Percentiles rank a stretch among this genome's conserved stretches.
phyloP scores from a whole-genome alignment of 2,113 vertebrate species.

The Oostethus manadensis region DNA sequence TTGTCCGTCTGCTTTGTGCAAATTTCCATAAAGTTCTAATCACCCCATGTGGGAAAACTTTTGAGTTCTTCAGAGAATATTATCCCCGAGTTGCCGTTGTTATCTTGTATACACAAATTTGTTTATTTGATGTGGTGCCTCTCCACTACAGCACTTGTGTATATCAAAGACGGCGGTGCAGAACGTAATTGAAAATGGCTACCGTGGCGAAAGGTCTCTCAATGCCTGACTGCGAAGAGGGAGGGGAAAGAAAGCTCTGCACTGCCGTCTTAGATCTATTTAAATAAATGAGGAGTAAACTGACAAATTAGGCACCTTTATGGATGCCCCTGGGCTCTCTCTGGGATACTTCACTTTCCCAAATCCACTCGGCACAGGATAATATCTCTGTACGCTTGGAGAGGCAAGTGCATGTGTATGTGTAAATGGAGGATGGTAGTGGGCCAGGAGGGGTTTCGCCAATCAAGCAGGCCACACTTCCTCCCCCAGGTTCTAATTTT shows the following conservation, averaged over 20 bases:
- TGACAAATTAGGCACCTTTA: constrained; percentile 77
- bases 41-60: constrained; percentile 45
- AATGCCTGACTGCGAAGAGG: constrained; percentile 55
- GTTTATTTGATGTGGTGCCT: constrained; percentile 68
- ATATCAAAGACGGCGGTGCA: constrained; percentile 66
- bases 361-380: constrained; percentile 68
- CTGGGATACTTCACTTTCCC: constrained; percentile 59
- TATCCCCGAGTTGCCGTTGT: constrained; percentile 62
- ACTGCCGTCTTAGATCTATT: constrained; percentile 69
- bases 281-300: constrained; percentile 80
- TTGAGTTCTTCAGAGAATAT: constrained; percentile 57
- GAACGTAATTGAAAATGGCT: constrained; percentile 69
- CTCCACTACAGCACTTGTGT: constrained; percentile 54
- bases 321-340: constrained; percentile 66
- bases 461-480: constrained; percentile 73
- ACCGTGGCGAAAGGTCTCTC: constrained; percentile 70
- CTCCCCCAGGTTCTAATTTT: constrained; percentile 81
- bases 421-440: constrained; percentile 9
- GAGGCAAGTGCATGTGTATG: constrained; percentile 12
- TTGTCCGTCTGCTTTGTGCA: constrained; percentile 16
- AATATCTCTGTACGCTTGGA: constrained; percentile 70
- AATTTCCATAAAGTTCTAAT: constrained; percentile 40
- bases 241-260: constrained; percentile 49
- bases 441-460: constrained; percentile 74
- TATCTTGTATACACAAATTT: constrained; percentile 73